Conservation (phyloP, 2,113 vertebrate genomes). For the Dolichallabes microphthalmus region DNA sequence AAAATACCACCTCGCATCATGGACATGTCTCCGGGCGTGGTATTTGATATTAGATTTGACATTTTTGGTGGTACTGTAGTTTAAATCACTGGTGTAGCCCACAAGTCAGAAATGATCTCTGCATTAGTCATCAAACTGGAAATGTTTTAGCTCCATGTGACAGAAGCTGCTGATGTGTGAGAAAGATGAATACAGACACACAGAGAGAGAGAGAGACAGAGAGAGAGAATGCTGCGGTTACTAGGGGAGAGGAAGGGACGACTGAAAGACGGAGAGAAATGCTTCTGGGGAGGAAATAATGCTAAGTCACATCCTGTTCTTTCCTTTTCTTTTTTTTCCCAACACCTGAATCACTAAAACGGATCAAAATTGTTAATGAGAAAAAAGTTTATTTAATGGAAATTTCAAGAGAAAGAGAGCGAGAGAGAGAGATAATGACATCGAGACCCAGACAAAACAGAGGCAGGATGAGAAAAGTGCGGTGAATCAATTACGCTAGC, state of each 20-base stretch:
- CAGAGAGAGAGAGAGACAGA: slow-evolving; percentile 3
- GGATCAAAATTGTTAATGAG: background rate
- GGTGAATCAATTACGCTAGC: slow-evolving; percentile 51
- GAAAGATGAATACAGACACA: background rate
- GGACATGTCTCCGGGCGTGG: background rate
- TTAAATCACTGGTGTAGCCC: background rate
- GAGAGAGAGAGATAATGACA: slow-evolving; percentile 39
- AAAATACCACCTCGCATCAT: background rate
- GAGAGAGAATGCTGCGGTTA: background rate
- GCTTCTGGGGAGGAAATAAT: background rate
- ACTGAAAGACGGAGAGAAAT: background rate
- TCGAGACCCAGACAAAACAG: slow-evolving; percentile 51
- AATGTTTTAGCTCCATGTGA: background rate
- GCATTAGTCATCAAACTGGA: slow-evolving; percentile 22
- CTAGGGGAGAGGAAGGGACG: background rate
- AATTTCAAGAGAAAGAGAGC: slow-evolving; percentile 46
- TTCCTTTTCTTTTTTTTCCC: background rate
- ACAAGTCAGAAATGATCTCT: slow-evolving; percentile 6
- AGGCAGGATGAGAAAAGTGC: slow-evolving; percentile 36
- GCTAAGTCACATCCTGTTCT: background rate
- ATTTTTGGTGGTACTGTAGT: background rate
- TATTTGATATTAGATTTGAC: background rate
- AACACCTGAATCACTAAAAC: background rate
- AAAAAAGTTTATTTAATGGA: slow-evolving; percentile 15
- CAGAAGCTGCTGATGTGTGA: background rate